Evolutionary conservation across 1,140 invertebrate species (phyloP).

Genomic region (Plodia interpunctella): DNA sequence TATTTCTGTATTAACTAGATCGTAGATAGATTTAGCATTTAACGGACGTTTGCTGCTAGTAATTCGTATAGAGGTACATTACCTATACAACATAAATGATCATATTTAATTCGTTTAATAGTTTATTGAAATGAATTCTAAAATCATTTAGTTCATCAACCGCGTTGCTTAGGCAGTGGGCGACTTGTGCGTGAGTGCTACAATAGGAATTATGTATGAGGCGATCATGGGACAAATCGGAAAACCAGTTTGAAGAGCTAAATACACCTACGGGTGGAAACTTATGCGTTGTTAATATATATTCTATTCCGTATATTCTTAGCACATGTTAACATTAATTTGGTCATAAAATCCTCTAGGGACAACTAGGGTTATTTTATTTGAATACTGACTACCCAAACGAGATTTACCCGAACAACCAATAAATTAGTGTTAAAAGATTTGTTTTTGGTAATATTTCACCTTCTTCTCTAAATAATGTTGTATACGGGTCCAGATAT

Average conservation of each 20-base stretch:
- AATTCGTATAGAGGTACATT: not conserved
- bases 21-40: no score
- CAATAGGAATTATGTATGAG: not conserved
- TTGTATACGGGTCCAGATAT: conserved; percentile 80
- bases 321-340: no score
- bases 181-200: not conserved
- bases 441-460: not conserved
- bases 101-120: no score
- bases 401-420: no score
- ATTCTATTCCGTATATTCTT: no score
- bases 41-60: no score
- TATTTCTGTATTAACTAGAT: no score
- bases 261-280: not conserved
- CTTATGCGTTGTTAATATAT: no score
- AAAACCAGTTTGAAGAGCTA: not conserved
- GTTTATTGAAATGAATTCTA: not conserved
- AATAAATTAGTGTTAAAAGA: no score
- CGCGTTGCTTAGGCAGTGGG: not conserved
- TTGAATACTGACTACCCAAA: no score
- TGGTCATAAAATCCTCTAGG: no score
- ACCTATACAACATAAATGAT: not conserved
- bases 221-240: not conserved
- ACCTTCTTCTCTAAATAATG: conserved; percentile 78
- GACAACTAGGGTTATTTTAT: no score
- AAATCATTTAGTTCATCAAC: not conserved